Evolutionary conservation across 2,888 invertebrate genomes (phyloP).

Genomic region (Sminthurinus aureus): DNA sequence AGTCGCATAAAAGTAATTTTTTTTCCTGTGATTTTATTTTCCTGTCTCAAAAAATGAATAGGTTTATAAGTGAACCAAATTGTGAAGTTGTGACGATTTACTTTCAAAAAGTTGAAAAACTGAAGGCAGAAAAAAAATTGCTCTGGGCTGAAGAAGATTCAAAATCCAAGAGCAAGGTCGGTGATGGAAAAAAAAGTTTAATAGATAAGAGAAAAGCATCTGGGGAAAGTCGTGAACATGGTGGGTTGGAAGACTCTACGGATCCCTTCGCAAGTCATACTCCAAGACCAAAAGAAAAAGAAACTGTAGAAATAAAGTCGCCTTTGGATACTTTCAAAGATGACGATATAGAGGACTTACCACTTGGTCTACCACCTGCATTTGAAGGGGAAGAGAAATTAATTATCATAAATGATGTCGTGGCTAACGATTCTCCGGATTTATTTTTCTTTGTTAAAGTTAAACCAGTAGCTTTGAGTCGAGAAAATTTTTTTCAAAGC

Average conservation of each 20-base stretch:
- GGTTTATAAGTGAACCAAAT: constrained; percentile 49
- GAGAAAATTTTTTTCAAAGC: constrained; percentile 51
- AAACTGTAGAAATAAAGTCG: not conserved
- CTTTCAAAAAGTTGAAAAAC: constrained; percentile 45
- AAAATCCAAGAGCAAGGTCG: not conserved
- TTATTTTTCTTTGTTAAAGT: constrained; percentile 54
- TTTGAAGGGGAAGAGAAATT: constrained; percentile 46
- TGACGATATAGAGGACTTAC: constrained; percentile 29
- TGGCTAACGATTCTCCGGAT: constrained; percentile 48
- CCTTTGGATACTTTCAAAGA: constrained; percentile 29
- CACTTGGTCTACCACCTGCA: constrained; percentile 36
- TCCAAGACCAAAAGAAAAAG: not conserved
- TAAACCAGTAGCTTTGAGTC: constrained; percentile 40
- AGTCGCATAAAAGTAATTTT: too few relatives aligned
- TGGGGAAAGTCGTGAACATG: constrained; percentile 18
- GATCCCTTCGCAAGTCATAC: not conserved
- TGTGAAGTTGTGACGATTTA: constrained; percentile 49
- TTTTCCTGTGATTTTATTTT: not conserved
- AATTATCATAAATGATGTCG: constrained; percentile 51
- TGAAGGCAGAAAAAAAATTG: constrained; percentile 49
- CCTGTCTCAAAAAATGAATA: not conserved
- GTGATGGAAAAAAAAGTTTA: not conserved
- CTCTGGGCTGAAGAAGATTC: constrained; percentile 48
- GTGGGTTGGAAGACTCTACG: constrained; percentile 8
- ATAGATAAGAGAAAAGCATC: not conserved